A percentile compares a stretch with the other conserved stretches of the same genome.
Conservation (phyloP, 2,113 vertebrate species). For the Telmatochromis bifrenatus region DNA sequence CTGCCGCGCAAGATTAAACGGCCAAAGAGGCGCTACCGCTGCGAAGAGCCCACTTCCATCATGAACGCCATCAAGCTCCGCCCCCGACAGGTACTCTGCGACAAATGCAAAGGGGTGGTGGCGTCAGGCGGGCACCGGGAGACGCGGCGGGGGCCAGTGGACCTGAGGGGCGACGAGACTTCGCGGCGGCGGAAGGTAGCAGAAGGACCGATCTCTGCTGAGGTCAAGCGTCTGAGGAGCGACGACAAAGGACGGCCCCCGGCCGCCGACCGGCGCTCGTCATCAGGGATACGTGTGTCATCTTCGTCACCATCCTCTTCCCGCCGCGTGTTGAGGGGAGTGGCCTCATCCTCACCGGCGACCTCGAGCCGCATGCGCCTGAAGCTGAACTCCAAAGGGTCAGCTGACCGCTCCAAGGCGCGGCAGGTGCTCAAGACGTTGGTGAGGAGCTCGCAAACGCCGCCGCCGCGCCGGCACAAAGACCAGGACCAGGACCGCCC, state of each 20-base stretch:
- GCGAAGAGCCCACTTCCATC: constrained; percentile 96
- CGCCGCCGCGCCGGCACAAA: background rate
- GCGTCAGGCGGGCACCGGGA: constrained; percentile 76
- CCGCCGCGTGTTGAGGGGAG: constrained; percentile 77
- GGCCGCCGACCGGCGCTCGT: constrained; percentile 61
- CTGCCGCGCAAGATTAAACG: constrained; percentile 94
- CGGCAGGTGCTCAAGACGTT: constrained; percentile 89
- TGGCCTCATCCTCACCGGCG: constrained; percentile 60
- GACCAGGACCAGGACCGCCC: constrained; percentile 19
- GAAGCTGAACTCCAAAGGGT: constrained; percentile 83
- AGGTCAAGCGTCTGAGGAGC: constrained; percentile 86
- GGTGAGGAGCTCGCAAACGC: constrained; percentile 68
- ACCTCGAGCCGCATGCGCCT: constrained; percentile 76
- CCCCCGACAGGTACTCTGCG: constrained; percentile 93
- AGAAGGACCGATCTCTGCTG: constrained; percentile 73
- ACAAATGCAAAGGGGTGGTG: constrained; percentile 93
- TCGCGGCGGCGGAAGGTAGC: constrained; percentile 76
- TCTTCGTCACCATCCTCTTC: constrained; percentile 57
- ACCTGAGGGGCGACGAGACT: constrained; percentile 81
- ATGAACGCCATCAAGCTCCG: constrained; percentile 97
- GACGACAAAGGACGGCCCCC: constrained; percentile 78
- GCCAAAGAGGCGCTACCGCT: constrained; percentile 91
- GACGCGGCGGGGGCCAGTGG: constrained; percentile 75
- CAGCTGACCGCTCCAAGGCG: constrained; percentile 80
- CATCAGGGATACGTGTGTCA: constrained; percentile 78